Percentiles rank a stretch among this genome's conserved stretches.
These are phyloP conservation scores for Chanos chanos DNA, from an alignment of 2,797 vertebrate species.

Conservation along the genomic window DNA sequence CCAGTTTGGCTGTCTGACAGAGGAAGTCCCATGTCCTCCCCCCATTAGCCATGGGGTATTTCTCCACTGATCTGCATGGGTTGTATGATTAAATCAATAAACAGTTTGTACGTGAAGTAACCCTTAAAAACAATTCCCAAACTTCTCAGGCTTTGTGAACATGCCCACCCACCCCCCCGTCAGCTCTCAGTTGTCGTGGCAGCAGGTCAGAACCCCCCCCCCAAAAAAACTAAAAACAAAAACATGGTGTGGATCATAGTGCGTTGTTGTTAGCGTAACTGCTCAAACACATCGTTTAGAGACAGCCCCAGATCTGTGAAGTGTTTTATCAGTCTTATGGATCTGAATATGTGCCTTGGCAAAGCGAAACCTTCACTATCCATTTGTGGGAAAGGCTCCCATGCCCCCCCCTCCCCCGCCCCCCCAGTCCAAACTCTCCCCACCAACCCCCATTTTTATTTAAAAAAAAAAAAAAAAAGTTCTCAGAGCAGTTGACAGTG, in stretches of 20 bases:
- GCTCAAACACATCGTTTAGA: constrained; percentile 33
- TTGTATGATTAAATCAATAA: constrained; percentile 22
- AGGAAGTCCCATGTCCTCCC: too few relatives aligned
- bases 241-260: neutral
- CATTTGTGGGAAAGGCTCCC: constrained; percentile 52
- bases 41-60: constrained; percentile 19
- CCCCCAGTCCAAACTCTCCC: neutral
- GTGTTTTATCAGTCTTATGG: constrained; percentile 46
- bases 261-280: constrained; percentile 17
- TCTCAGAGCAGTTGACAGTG: constrained; percentile 52
- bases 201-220: constrained; percentile 29
- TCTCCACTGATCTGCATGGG: neutral
- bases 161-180: constrained; percentile 23
- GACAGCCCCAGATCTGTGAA: constrained; percentile 35
- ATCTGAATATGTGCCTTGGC: constrained; percentile 46
- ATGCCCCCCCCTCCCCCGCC: constrained; percentile 25
- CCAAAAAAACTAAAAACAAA: constrained; percentile 6
- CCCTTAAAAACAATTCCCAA: constrained; percentile 19
- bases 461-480: constrained; percentile 9
- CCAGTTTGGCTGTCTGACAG: neutral
- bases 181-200: constrained; percentile 26
- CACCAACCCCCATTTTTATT: constrained; percentile 46
- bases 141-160: constrained; percentile 9
- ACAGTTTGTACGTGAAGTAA: constrained; percentile 6
- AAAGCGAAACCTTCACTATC: constrained; percentile 33